A percentile compares a stretch with the other conserved stretches of the same genome.
phyloP scores from a whole-genome alignment of 35 echinoderm and acorn worm genomes.

The Hemicentrotus pulcherrimus region DNA sequence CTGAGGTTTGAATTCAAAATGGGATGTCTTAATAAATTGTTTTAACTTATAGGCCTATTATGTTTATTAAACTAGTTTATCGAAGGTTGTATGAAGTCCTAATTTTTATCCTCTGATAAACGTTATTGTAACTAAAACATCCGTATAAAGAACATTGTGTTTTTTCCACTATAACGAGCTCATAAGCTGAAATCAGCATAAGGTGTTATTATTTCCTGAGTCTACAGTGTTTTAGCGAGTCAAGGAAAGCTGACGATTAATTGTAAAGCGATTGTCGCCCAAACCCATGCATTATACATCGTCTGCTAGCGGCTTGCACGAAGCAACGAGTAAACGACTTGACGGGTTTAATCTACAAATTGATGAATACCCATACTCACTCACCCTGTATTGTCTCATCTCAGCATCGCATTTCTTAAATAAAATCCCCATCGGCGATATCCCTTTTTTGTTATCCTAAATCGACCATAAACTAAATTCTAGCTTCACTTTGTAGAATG shows the following conservation, averaged over 20 bases:
- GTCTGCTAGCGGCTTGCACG: not conserved
- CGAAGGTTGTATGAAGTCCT: no score
- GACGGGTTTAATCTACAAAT: constrained; percentile 46
- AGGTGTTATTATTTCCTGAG: no score
- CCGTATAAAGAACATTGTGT: no score
- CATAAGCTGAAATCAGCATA: no score
- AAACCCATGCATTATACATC: constrained; percentile 4
- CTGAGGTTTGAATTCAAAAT: no score
- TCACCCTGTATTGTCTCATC: not conserved
- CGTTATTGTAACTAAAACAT: no score
- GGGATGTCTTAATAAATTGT: no score
- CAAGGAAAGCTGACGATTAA: not conserved
- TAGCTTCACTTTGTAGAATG: not conserved
- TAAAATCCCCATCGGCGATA: not conserved
- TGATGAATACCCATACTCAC: not conserved
- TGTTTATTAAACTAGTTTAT: no score
- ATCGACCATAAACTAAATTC: not conserved
- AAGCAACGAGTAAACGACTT: not conserved
- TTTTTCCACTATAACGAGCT: no score
- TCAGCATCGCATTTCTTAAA: not conserved
- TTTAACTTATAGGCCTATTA: no score
- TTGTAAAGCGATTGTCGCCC: constrained; percentile 17
- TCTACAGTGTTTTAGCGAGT: no score
- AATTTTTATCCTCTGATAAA: no score
- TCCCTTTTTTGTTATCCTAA: not conserved